These are phyloP conservation scores for Cygnus olor DNA, from an alignment of 2,797 vertebrate species.

Conservation along the genomic window DNA sequence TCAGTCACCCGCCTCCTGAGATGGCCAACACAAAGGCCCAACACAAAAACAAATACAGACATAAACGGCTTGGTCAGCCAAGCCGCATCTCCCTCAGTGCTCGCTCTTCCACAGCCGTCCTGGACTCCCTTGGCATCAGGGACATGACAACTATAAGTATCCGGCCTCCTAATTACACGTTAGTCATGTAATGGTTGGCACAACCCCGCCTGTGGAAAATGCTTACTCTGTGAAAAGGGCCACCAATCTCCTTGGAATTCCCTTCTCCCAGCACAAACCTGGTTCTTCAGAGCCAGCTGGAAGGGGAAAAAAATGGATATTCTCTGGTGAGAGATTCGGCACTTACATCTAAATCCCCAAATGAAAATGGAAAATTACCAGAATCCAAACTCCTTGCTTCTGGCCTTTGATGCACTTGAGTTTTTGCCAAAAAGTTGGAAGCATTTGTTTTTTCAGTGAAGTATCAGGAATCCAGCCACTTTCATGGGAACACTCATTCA, in stretches of 20 bases:
- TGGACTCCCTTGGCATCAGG: conserved; percentile 54
- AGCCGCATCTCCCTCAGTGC: background rate
- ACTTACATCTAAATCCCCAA: background rate
- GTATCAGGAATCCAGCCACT: background rate
- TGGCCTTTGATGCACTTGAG: background rate
- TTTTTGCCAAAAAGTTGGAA: background rate
- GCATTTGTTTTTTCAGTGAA: background rate
- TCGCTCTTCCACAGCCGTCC: conserved; percentile 47
- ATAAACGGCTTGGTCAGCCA: conserved; percentile 34
- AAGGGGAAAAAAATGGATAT: background rate
- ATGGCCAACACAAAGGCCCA: background rate
- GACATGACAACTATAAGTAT: conserved; percentile 69
- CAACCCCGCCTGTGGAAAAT: conserved; percentile 73
- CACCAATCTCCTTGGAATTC: conserved; percentile 52
- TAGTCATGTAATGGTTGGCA: conserved; percentile 65
- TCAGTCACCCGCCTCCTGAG: background rate
- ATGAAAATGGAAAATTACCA: background rate
- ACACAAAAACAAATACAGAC: background rate
- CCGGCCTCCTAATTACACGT: conserved; percentile 68
- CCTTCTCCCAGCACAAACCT: conserved; percentile 36
- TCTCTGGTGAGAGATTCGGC: background rate
- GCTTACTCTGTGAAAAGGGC: conserved; percentile 60
- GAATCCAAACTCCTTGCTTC: background rate
- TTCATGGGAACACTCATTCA: background rate
- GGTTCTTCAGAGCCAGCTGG: background rate